Percentiles rank a stretch among this genome's conserved stretches.
Conservation (phyloP, 2,797 vertebrate genomes). For the Zenarchopterus dispar region DNA sequence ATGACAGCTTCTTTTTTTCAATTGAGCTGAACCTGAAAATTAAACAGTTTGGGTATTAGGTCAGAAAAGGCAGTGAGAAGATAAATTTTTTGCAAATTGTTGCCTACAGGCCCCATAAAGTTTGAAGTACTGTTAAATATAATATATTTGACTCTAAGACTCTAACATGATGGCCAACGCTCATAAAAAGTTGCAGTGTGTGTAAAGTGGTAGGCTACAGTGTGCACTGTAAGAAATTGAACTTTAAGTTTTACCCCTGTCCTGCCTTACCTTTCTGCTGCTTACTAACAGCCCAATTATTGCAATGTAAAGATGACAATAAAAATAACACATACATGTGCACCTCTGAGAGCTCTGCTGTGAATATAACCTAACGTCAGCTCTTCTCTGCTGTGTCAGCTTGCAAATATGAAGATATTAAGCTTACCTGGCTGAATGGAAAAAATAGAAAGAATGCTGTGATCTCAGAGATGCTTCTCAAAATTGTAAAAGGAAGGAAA, state of each 20-base stretch:
- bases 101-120: constrained; percentile 27
- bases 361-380: constrained; percentile 1
- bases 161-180: too few relatives aligned
- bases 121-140: constrained; percentile 15
- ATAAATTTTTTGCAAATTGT: constrained; percentile 58
- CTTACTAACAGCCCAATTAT: background rate
- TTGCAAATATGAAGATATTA: background rate
- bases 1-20: constrained; percentile 40
- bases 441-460: background rate
- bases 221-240: too few relatives aligned
- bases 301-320: constrained; percentile 16
- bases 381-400: constrained; percentile 15
- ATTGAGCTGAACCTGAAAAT: constrained; percentile 66
- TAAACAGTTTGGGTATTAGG: constrained; percentile 58
- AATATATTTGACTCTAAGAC: background rate
- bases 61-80: constrained; percentile 36
- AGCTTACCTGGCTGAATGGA: constrained; percentile 54
- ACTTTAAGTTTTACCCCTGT: too few relatives aligned
- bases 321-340: background rate
- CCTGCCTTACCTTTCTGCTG: too few relatives aligned
- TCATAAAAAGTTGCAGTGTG: too few relatives aligned
- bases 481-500: background rate
- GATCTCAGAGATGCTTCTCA: constrained; percentile 1
- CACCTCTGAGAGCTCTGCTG: background rate
- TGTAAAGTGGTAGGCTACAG: background rate